Evolutionary conservation across 2,888 invertebrate species (phyloP), one percentile per base, ranked within the genome.

Genomic region (Balanococcus diminutus): DNA sequence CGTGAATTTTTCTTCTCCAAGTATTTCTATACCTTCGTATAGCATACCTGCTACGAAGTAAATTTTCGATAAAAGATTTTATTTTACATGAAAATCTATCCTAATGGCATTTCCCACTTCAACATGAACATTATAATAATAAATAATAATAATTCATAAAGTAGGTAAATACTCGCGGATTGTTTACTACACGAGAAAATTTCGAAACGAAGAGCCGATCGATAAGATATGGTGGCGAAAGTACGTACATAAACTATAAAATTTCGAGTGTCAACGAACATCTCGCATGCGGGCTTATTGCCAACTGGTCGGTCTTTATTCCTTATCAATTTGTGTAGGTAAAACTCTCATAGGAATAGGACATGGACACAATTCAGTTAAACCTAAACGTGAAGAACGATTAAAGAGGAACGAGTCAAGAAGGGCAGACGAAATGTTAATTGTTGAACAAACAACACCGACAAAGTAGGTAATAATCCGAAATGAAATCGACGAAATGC

Each of bases 201-300:
- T 67, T 67, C 61, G 25, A 67, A 67, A 67, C 28, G 28, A 25
- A 67, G 28, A n/a, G 25, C 61, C 25, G 61, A 67, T 67, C 61
- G 61, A 67, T 67, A 67, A 67, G 61, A 67, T 67, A 67, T 67
- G 16, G 11, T 14, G 25, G 61, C 61, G 25, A 25, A 67, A 25
- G 51, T 51, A 51, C 51, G 61, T 67, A 51, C 51, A 28, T 67
- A 67, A 8, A 67, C 61, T 67, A 67, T 28, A 67, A 67, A 67
- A 67, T 67, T 67, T 67, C 61, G 61, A 25, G 5, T 67, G 61
- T 67, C 61, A 67, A 67, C 61, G 61, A 67, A 67, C 61, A 67
- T 67, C 61, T 67, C 25, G 28, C 61, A 67, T 67, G 61, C 61
- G 61, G 61, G 61, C 61, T 25, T 25, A 67, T 11, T 67, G 61